Base-by-base conservation (phyloP, 2,888 invertebrate species). In the Syritta pipiens region DNA sequence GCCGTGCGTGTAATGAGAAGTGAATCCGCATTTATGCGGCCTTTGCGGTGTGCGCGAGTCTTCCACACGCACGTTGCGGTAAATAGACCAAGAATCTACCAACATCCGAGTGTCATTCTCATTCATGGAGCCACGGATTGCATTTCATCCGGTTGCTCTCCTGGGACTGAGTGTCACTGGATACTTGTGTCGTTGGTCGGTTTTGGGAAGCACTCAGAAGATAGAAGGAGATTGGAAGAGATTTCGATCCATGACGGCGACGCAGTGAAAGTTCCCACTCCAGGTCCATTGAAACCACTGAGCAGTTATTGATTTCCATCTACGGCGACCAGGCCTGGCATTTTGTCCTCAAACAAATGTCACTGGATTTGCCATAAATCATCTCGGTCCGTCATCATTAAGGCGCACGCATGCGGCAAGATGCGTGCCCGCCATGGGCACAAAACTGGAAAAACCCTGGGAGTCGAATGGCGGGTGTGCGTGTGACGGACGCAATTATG, bases 271-370 rank as follows among this genome's bases (percentile, higher is more conserved):
- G 79, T 79, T 57, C 26, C 14, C 30, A 30, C 9, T 55, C 32
- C 35, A 10, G 20, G 53, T 53, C 30, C 22, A 10, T 22, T 60
- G 59, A 9, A 28, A 10, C 46, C 30, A 35, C 26, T 40, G 30
- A 55, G 79, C 79, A 79, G 79, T 79, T 79, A 79, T 79, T 74
- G 68, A 68, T 74, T 72, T 62, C 79, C 79, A 74, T 79, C 49
- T 79, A 79, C 37, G 79, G 79, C 67, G 55, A 37, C 30, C n/a
- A 32, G 4, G 60, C 42, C 44, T 63, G 69, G 55, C 49, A 63
- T 65, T 65, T 65, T 60, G 75, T 68, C 62, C 75, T 44, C 68
- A 72, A 79, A 79, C 60, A 72, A 72, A 71, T 71, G 76, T 65
- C 72, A 49, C 60, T 44, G 55, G 79, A 67, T 74, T 79, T 26